These are phyloP conservation scores for Dicycla oo DNA, from an alignment of 2,888 invertebrate species.

Conservation along the genomic window DNA sequence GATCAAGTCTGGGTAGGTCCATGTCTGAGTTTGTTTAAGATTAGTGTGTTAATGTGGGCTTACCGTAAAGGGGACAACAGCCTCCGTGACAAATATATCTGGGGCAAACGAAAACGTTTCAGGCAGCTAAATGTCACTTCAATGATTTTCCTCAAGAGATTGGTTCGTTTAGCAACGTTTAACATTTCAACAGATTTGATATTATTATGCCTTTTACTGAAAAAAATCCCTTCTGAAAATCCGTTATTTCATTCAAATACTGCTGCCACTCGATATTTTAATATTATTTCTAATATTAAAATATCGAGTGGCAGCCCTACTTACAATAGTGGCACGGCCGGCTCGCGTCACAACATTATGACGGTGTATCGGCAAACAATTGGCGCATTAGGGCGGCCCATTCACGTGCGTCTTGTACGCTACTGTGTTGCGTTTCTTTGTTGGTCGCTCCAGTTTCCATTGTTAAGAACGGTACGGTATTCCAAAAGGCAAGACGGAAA, in stretches of 20 bases:
- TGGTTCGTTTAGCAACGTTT: neutral
- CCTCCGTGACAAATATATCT: neutral
- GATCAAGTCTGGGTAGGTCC: conserved; percentile 35
- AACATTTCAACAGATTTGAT: neutral
- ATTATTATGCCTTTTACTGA: too few species aligned
- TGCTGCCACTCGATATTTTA: too few species aligned
- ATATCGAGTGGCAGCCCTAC: conserved; percentile 52
- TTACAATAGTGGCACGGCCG: conserved; percentile 55
- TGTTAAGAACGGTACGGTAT: conserved; percentile 22
- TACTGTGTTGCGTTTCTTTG: conserved; percentile 72
- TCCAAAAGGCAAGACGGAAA: neutral
- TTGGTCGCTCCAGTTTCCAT: conserved; percentile 29
- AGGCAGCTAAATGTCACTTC: neutral
- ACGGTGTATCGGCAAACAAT: conserved; percentile 79
- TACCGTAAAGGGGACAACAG: neutral
- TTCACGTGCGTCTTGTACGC: conserved; percentile 68
- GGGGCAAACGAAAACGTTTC: neutral
- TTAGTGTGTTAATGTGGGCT: neutral
- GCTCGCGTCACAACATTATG: conserved; percentile 76
- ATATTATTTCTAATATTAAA: too few species aligned
- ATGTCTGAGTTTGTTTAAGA: conserved; percentile 19
- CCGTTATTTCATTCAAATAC: neutral
- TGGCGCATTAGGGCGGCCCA: conserved; percentile 73
- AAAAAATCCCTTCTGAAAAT: too few species aligned
- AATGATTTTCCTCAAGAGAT: neutral